Evolutionary conservation across 30 jellyfish, hydroid and myxozoan species (phyloP).

Genomic region (Hydra vulgaris): DNA sequence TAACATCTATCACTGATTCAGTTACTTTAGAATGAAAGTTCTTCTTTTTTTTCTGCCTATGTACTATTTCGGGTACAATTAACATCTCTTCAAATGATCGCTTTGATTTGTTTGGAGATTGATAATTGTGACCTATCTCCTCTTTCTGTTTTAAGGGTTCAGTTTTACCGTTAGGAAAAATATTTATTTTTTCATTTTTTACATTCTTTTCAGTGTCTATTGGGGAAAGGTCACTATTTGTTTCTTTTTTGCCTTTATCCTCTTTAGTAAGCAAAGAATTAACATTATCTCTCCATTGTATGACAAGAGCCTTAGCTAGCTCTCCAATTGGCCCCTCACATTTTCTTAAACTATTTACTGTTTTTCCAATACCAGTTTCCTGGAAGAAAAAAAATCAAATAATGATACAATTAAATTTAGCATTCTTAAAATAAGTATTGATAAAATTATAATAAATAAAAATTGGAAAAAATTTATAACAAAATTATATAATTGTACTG

Average conservation of each 20-base stretch:
- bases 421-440: too few relatives aligned
- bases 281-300: slow-evolving; percentile 40
- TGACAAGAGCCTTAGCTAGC: slow-evolving; percentile 30
- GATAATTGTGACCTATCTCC: neutral
- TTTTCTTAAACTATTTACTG: slow-evolving; percentile 34
- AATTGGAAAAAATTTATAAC: too few relatives aligned
- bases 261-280: slow-evolving; percentile 1
- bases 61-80: slow-evolving; percentile 9
- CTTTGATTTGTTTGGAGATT: neutral
- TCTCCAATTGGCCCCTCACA: slow-evolving; percentile 39
- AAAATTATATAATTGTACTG: too few relatives aligned
- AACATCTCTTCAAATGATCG: slow-evolving; percentile 29
- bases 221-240: neutral
- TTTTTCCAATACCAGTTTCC: slow-evolving; percentile 60
- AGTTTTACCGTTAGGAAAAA: neutral
- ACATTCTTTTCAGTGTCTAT: neutral
- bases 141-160: neutral
- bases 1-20: neutral
- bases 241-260: neutral
- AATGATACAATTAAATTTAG: too few relatives aligned
- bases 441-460: too few relatives aligned
- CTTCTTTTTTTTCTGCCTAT: slow-evolving; percentile 22
- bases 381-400: too few relatives aligned
- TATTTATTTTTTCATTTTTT: neutral
- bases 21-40: neutral